phyloP scores from a whole-genome alignment of 2,888 invertebrate species.

The Hirtodrosophila duncani region DNA sequence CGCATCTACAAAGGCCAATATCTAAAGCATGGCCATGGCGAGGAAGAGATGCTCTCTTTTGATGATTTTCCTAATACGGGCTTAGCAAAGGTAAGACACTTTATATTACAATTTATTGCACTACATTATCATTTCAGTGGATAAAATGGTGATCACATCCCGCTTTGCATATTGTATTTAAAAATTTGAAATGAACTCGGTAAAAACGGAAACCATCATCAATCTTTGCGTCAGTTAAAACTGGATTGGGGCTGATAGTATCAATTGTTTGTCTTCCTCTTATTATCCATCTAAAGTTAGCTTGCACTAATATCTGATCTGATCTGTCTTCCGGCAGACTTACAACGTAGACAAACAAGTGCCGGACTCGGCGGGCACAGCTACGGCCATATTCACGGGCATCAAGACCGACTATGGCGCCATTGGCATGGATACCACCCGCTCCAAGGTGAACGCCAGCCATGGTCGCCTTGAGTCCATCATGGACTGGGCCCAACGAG shows the following conservation, averaged over 20 bases:
- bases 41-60: conserved; percentile 81
- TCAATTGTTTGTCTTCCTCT: not conserved
- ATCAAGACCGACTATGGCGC: conserved; percentile 81
- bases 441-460: conserved; percentile 63
- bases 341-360: conserved; percentile 85
- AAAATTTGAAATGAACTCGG: not conserved
- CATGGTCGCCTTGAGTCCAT: conserved; percentile 79
- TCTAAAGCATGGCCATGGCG: conserved; percentile 79
- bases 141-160: too few species aligned
- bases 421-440: conserved; percentile 79
- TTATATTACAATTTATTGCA: not conserved
- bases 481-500: conserved; percentile 81
- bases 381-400: conserved; percentile 83
- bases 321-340: conserved; percentile 78
- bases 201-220: not conserved
- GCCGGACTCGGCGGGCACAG: conserved; percentile 85
- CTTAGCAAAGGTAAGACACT: conserved; percentile 82
- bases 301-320: too few species aligned
- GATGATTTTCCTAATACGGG: conserved; percentile 82
- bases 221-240: not conserved
- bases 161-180: too few species aligned
- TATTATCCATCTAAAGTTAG: not conserved
- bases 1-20: conserved; percentile 81
- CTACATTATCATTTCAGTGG: too few species aligned
- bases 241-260: not conserved